Percentiles rank a stretch among this genome's conserved stretches.
phyloP scores from a whole-genome alignment of 2,113 vertebrate species.

The Spilogale gracilis region DNA sequence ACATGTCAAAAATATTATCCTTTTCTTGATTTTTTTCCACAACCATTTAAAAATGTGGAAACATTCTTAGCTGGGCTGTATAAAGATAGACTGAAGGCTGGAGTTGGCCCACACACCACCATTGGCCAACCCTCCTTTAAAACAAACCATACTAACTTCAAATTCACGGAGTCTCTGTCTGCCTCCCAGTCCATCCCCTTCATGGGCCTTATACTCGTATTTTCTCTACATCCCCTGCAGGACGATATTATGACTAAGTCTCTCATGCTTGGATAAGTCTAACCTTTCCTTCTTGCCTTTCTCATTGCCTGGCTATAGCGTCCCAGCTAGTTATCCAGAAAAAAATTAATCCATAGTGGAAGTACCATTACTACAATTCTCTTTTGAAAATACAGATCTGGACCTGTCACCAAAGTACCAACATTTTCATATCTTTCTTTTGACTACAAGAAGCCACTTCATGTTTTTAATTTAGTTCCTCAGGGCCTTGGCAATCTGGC shows the following conservation, averaged over 20 bases:
- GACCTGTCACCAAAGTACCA: not conserved
- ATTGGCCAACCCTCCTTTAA: not conserved
- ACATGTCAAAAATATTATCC: not conserved
- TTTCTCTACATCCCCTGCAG: not conserved
- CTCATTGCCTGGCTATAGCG: not conserved
- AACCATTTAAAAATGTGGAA: not conserved
- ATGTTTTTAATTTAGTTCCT: not conserved
- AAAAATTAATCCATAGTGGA: not conserved
- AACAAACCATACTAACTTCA: not conserved
- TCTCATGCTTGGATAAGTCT: not conserved
- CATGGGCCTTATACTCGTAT: fast-evolving
- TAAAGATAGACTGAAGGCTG: not conserved
- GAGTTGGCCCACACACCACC: not conserved
- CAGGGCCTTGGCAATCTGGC: not conserved
- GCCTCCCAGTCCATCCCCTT: not conserved
- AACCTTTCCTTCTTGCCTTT: not conserved
- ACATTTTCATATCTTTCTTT: not conserved
- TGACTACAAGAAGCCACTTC: not conserved
- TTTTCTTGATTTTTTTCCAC: not conserved
- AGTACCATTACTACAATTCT: not conserved
- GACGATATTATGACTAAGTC: not conserved
- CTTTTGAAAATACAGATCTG: slow-evolving; percentile 4
- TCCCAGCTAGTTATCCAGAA: not conserved
- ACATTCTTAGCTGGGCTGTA: not conserved
- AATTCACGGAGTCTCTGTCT: not conserved